Evolutionary conservation across 2,888 invertebrate species (phyloP).

Genomic region (Linhomoeus sp.): DNA sequence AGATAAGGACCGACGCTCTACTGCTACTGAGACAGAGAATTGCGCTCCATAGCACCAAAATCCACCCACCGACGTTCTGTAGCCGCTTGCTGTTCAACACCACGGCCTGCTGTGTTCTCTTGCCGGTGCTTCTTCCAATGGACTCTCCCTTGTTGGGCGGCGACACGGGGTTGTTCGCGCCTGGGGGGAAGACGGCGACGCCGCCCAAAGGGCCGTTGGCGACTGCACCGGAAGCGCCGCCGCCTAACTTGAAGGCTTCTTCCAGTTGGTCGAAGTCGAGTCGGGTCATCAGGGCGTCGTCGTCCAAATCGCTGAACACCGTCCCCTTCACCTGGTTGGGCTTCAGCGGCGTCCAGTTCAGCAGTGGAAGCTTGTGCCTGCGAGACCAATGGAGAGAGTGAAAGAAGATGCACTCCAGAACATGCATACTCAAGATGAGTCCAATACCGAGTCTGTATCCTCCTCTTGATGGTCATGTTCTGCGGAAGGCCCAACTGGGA

Average conservation of each 20-base stretch:
- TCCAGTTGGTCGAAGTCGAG: slow-evolving; percentile 91
- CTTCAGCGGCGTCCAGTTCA: slow-evolving; percentile 95
- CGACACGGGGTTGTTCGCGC: background rate
- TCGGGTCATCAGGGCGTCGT: slow-evolving; percentile 70
- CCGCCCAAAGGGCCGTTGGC: too few relatives aligned
- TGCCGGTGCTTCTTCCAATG: too few relatives aligned
- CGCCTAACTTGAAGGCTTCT: slow-evolving; percentile 83
- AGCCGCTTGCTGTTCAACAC: slow-evolving; percentile 82
- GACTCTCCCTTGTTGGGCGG: background rate
- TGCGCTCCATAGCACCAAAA: background rate
- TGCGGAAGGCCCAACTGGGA: too few relatives aligned
- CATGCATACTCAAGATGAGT: too few relatives aligned
- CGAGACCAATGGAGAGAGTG: too few relatives aligned
- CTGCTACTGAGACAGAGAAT: too few relatives aligned
- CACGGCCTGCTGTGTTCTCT: slow-evolving; percentile 31
- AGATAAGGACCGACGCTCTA: too few relatives aligned
- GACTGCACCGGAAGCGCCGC: too few relatives aligned
- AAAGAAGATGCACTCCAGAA: too few relatives aligned
- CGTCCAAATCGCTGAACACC: slow-evolving; percentile 92
- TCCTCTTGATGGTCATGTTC: slow-evolving; percentile 78
- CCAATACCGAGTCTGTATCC: slow-evolving; percentile 77
- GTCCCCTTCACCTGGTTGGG: slow-evolving; percentile 95
- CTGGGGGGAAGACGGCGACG: background rate
- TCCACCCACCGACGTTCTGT: slow-evolving; percentile 61
- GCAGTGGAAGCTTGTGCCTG: slow-evolving; percentile 51